A percentile compares a stretch with the other conserved stretches of the same genome.
Conservation (phyloP, 2,888 invertebrate species). For the Strigamia maritima region DNA sequence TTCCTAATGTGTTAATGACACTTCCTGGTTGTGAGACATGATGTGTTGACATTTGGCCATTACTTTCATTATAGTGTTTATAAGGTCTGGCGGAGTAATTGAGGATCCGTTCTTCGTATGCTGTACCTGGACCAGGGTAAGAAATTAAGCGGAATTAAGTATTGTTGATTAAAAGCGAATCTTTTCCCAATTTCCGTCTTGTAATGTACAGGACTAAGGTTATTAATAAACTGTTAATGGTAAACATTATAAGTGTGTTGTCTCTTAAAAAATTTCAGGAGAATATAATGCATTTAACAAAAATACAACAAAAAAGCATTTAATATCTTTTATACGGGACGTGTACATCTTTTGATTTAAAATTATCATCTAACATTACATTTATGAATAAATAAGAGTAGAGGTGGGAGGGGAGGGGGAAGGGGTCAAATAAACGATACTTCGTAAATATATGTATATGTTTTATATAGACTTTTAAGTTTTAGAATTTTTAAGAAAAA, state of each 20-base stretch:
- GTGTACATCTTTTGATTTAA: conserved; percentile 7
- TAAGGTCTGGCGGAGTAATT: background rate
- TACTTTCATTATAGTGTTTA: conserved; percentile 9
- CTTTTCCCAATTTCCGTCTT: background rate
- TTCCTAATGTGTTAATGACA: conserved; percentile 12
- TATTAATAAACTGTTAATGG: too few species aligned
- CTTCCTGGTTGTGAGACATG: conserved; percentile 9
- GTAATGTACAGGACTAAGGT: too few species aligned
- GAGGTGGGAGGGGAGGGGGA: too few species aligned
- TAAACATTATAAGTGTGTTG: background rate
- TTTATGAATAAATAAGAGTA: conserved; percentile 28
- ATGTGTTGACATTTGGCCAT: background rate
- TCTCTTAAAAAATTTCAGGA: background rate
- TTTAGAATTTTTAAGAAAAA: background rate
- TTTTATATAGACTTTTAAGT: conserved; percentile 1
- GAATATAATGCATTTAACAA: conserved; percentile 33
- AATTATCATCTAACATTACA: conserved; percentile 8
- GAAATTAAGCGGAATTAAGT: background rate
- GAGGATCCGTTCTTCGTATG: background rate
- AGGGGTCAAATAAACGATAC: background rate
- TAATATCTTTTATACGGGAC: conserved; percentile 27
- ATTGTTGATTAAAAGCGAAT: background rate
- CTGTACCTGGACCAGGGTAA: background rate
- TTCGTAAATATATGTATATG: background rate
- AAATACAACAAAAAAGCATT: conserved; percentile 34